Evolutionary conservation across 2,797 vertebrate species (phyloP).

Genomic region (Pagetopsis macropterus): DNA sequence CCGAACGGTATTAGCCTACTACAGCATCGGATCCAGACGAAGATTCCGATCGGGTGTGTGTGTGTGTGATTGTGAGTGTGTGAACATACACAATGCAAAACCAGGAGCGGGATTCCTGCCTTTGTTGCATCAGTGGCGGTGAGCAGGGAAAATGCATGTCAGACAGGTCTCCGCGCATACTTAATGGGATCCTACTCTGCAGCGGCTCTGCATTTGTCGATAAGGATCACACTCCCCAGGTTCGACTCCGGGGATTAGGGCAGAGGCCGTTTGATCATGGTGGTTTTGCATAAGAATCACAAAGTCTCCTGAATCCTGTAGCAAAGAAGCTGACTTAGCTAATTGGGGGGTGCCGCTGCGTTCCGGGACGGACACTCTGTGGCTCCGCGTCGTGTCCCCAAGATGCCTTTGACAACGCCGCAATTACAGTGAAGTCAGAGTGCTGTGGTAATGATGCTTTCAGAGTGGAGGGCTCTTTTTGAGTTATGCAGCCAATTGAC

Average conservation of each 20-base stretch:
- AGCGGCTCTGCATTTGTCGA: conserved; percentile 68
- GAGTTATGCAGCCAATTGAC: conserved; percentile 30
- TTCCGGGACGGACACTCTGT: conserved; percentile 44
- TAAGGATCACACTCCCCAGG: conserved; percentile 78
- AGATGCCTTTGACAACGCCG: conserved; percentile 67
- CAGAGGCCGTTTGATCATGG: conserved; percentile 75
- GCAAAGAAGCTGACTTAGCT: conserved; percentile 74
- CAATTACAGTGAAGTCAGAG: conserved; percentile 62
- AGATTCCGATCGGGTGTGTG: conserved; percentile 31
- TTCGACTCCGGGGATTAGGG: conserved; percentile 77
- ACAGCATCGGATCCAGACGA: conserved; percentile 35
- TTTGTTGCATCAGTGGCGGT: conserved; percentile 64
- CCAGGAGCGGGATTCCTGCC: conserved; percentile 31
- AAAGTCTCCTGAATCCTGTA: conserved; percentile 56
- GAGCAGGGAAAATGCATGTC: conserved; percentile 54
- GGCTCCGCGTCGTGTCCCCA: conserved; percentile 57
- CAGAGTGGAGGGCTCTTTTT: conserved; percentile 26
- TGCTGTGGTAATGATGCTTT: conserved; percentile 58
- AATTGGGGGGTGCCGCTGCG: conserved; percentile 62
- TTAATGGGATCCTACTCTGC: conserved; percentile 67
- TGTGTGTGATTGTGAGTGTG: conserved; percentile 21
- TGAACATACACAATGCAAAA: conserved; percentile 65
- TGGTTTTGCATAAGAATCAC: conserved; percentile 76
- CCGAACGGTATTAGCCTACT: conserved; percentile 16
- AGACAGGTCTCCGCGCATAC: conserved; percentile 70